Conservation (phyloP, 2,113 vertebrate genomes). For the Romanogobio albipinnatus region DNA sequence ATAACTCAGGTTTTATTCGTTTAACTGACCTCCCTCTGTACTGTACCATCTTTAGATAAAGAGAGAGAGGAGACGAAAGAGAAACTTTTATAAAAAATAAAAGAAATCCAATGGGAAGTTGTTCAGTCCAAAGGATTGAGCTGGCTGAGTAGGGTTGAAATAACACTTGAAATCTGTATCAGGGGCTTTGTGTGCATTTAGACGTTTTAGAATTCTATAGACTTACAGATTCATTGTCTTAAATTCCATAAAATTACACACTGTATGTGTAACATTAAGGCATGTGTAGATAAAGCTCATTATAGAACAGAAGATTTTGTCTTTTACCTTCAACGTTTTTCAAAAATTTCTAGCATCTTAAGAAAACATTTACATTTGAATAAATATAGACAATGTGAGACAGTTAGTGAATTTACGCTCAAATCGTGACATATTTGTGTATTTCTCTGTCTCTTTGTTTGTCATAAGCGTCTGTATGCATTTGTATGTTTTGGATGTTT, state of each 20-base stretch:
- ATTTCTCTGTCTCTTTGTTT: not conserved
- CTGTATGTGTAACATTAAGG: constrained; percentile 19
- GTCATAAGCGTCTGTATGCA: not conserved
- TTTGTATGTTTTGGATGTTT: not conserved
- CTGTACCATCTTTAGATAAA: not conserved
- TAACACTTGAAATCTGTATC: constrained; percentile 34
- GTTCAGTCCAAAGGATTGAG: constrained; percentile 7
- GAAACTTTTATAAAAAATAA: not conserved
- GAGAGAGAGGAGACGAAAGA: not conserved
- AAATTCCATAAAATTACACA: not conserved
- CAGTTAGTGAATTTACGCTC: not conserved
- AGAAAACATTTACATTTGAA: not conserved
- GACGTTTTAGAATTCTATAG: constrained; percentile 27
- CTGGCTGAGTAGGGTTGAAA: constrained; percentile 16
- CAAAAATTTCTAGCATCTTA: constrained; percentile 1
- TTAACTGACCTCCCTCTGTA: constrained; percentile 47
- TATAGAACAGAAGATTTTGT: constrained; percentile 10
- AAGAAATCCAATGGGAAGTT: not conserved
- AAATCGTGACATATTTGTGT: not conserved
- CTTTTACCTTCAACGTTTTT: not conserved
- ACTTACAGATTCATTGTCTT: constrained; percentile 14
- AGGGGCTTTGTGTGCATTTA: constrained; percentile 25
- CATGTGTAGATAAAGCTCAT: constrained; percentile 14
- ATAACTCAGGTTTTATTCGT: constrained; percentile 57
- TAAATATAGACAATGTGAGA: not conserved